phyloP scores from a whole-genome alignment of 2,113 vertebrate genomes.

The Mesoclemmys tuberculata region DNA sequence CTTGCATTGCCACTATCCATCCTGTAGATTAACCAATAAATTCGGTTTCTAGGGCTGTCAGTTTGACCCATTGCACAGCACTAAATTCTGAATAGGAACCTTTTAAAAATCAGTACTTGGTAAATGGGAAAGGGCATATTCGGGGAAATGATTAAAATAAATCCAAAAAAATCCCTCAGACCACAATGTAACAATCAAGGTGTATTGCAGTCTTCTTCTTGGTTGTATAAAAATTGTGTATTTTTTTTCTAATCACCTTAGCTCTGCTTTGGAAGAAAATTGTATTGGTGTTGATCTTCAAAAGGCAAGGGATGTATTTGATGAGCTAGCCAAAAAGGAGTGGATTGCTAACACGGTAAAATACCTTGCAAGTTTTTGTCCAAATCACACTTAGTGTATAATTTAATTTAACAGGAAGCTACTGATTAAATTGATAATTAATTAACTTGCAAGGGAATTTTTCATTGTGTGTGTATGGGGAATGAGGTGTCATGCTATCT shows the following conservation, averaged over 20 bases:
- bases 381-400: background rate
- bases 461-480: background rate
- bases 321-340: constrained; percentile 49
- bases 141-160: too few relatives aligned
- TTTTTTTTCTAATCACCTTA: background rate
- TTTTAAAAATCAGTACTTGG: too few relatives aligned
- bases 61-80: too few relatives aligned
- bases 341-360: constrained; percentile 66
- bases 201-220: background rate
- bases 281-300: constrained; percentile 52
- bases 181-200: background rate
- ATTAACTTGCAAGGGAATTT: too few relatives aligned
- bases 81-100: too few relatives aligned
- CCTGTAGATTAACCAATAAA: background rate
- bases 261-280: background rate
- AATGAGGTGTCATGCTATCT: background rate
- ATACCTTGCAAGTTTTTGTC: background rate
- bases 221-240: background rate
- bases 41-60: too few relatives aligned
- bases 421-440: too few relatives aligned
- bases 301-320: constrained; percentile 58
- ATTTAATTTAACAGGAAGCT: background rate
- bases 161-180: background rate
- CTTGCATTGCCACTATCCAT: background rate
- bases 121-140: background rate